Evolutionary conservation across 2,113 vertebrate species (phyloP).

Genomic region (Physeter macrocephalus): DNA sequence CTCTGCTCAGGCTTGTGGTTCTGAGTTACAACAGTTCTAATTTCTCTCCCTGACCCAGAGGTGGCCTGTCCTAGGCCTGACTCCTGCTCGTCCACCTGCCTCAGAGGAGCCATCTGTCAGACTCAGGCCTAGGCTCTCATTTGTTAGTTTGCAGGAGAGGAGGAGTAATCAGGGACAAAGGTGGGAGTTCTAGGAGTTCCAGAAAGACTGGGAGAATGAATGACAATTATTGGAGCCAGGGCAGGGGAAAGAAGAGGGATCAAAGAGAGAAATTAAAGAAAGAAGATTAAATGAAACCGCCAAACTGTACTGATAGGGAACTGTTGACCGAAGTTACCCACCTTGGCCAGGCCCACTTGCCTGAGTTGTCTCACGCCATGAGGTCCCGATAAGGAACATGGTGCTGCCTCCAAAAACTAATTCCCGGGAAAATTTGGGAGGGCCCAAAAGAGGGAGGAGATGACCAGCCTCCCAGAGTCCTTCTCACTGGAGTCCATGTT

Average conservation of each 20-base stretch:
- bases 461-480: no score
- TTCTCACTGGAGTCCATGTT: no score
- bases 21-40: not conserved
- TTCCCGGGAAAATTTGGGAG: no score
- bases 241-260: not conserved
- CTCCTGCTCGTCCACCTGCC: not conserved
- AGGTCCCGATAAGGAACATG: no score
- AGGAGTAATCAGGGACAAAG: not conserved
- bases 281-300: not conserved
- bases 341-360: no score
- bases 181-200: not conserved
- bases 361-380: no score
- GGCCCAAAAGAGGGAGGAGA: no score
- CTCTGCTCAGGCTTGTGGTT: not conserved
- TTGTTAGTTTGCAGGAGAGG: not conserved
- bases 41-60: not conserved
- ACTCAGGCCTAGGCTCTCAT: not conserved
- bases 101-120: not conserved
- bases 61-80: not conserved
- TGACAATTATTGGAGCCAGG: not conserved
- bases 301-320: no score
- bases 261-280: not conserved
- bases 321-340: no score
- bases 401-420: no score
- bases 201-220: not conserved